Evolutionary conservation across 2,113 vertebrate species (phyloP), one percentile per base, ranked within the genome.

Genomic region (Carassius auratus): DNA sequence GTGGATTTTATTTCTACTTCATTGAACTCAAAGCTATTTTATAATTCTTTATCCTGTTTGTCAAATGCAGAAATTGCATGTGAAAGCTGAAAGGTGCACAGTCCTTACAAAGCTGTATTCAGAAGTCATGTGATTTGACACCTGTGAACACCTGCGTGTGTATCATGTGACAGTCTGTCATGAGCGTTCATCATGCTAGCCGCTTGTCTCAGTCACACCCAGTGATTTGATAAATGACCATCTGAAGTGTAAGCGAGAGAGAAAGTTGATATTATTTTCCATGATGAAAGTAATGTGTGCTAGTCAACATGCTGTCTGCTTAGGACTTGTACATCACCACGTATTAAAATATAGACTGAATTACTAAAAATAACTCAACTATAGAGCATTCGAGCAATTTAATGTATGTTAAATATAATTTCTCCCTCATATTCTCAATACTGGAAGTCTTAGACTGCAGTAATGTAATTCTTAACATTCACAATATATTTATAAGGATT

Each of bases 61-160:
- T 66, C 64, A 33, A 66, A 69, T 36, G 17, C 66, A 69, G 66
- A 14, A 68, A 68, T 30, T 30, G 64, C 7, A 45, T 45, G 69
- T 74, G 69, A 74, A 73, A 73, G 19, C 17, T 73, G 69, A 73
- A n/a, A 42, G 36, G 33, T 21, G 36, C 36, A 71, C 36, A 71
- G 38, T 8, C 64, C 14, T 17, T 33, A 26, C 64, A 33, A 68
- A 68, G 64, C 64, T 21, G 33, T 73, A 13, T 45, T 45, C 42
- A 23, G 33, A 71, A 71, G 68, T 71, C 8, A 8, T 69, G 17
- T 48, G 71, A 23, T 14, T 74, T 74, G 71, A 48, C 42, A 74
- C 71, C 71, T 42, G 36, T 73, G 69, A 42, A 42, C 36, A 71
- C 36, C 36, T 48, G 71, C 13, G 19, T 36, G 8, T 74, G 71